Base-by-base conservation (phyloP, 2,113 vertebrate species). In the Sclerurus mexicanus region DNA sequence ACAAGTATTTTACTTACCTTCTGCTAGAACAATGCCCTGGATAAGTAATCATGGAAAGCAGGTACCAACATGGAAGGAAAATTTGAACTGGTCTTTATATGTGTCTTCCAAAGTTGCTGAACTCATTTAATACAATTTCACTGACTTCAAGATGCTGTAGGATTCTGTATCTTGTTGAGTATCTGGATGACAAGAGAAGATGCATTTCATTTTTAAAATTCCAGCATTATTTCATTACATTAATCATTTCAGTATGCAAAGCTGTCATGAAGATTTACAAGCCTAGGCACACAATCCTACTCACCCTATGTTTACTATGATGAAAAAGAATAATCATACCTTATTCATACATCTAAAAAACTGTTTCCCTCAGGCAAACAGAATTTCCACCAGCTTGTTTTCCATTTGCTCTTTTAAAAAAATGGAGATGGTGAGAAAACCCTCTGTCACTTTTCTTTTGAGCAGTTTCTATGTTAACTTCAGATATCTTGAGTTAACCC, bases 241-340 rank as follows among this genome's bases (percentile, higher is more conserved):
- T 79, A 95, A 89, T 96, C 79, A 90, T 72, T 90, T 83, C 40
- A 44, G 39, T 86, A 90, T 82, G 95, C 73, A 96, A 95, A 95
- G 33, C 56, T 94, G 76, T 81, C 75, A 86, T 35, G 83, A 95
- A 93, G 93, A 90, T 91, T 74, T 84, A 94, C 96, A 95, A 96
- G 95, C 37, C 68, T 69, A 87, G 90, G 64, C 95, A 95, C 75
- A 94, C 44, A 86, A 80, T 81, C 40, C 53, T 90, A 53, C 68
- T 92, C 58, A 59, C 52, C 37, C 64, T 62, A 17, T 86, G 66
- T 87, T 96, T 94, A 72, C 68, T 85, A n/a, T 76, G 77, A 71
- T 46, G 40, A 95, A 95, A 85, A 95, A 93, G 14, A 37, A 14
- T 24, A 74, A 40, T 75, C 47, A 47, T 89, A 68, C 27, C 47